These are phyloP conservation scores for Micronycteris hirsuta DNA, from an alignment of 2,113 vertebrate genomes.

Conservation along the genomic window DNA sequence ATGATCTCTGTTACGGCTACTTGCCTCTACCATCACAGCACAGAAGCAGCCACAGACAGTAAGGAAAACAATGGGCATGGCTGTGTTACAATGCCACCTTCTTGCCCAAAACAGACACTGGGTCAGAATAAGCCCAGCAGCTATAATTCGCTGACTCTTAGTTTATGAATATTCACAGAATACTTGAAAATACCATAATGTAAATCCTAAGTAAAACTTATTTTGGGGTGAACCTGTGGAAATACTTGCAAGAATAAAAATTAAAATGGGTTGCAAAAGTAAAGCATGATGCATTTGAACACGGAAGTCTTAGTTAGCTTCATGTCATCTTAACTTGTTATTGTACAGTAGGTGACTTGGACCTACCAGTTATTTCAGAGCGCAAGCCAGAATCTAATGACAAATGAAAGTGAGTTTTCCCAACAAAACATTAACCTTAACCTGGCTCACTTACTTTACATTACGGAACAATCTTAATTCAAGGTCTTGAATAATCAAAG, in stretches of 20 bases:
- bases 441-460: background rate
- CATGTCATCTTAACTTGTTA: background rate
- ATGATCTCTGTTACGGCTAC: background rate
- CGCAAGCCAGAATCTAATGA: background rate
- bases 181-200: background rate
- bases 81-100: background rate
- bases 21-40: background rate
- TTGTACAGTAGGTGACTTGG: background rate
- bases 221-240: background rate
- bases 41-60: background rate
- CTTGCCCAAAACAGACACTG: background rate
- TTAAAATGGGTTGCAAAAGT: background rate
- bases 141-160: background rate
- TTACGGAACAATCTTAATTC: background rate
- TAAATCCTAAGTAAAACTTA: background rate
- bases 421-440: background rate
- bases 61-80: background rate
- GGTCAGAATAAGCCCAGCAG: background rate
- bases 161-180: background rate
- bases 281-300: background rate
- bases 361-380: background rate
- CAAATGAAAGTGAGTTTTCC: background rate
- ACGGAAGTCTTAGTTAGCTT: background rate
- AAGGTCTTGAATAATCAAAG: background rate
- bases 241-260: background rate